phyloP scores from a whole-genome alignment of 2,113 vertebrate genomes.

The Zeus faber region DNA sequence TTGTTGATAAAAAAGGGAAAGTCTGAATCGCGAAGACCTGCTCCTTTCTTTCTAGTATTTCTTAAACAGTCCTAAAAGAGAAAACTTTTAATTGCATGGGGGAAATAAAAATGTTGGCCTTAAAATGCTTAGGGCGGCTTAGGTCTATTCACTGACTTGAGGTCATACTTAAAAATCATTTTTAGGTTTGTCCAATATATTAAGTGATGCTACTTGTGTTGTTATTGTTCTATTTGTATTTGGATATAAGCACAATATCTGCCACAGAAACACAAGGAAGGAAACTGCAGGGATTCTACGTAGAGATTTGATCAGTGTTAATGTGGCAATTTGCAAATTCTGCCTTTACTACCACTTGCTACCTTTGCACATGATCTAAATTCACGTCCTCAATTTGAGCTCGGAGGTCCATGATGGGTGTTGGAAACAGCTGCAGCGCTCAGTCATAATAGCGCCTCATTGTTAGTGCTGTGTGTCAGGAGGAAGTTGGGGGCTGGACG shows the following conservation, averaged over 20 bases:
- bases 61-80: too few relatives aligned
- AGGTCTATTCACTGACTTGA: constrained; percentile 2
- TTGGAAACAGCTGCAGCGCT: constrained; percentile 29
- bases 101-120: too few relatives aligned
- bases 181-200: too few relatives aligned
- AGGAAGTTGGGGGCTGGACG: constrained; percentile 65
- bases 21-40: too few relatives aligned
- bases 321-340: constrained; percentile 1
- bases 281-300: too few relatives aligned
- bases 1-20: too few relatives aligned
- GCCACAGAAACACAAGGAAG: background rate
- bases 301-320: too few relatives aligned
- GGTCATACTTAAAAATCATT: constrained; percentile 6
- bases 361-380: constrained; percentile 9
- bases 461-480: constrained; percentile 48
- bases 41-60: too few relatives aligned
- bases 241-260: background rate
- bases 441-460: constrained; percentile 55
- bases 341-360: background rate
- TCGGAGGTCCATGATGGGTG: constrained; percentile 8
- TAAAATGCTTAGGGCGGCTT: too few relatives aligned
- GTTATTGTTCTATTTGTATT: background rate
- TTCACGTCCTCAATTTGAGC: constrained; percentile 17
- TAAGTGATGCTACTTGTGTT: too few relatives aligned
- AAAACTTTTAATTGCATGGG: too few relatives aligned